Base-by-base conservation (phyloP, 1,140 invertebrate species). In the Penaeus chinensis region DNA sequence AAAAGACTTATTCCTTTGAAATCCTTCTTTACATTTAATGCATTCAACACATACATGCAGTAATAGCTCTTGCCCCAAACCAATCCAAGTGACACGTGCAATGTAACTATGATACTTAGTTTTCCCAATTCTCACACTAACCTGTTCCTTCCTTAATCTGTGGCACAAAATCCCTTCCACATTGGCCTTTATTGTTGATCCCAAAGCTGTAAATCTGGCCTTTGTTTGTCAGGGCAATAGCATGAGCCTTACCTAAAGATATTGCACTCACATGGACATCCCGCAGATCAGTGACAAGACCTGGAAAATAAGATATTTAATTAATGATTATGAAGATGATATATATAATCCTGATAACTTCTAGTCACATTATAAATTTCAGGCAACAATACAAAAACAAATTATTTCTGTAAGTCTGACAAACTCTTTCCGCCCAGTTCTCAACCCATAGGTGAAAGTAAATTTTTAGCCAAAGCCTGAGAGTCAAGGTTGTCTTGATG, bases 141-240 rank as follows among this genome's bases (percentile, higher is more conserved):
- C 85, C 83, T 24, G 89, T 16, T 47, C 90, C 78, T 82, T 89
- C 88, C 62, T 89, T 89, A 37, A 69, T 74, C 37, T 85, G 88
- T 18, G 91, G 89, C 20, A 88, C 83, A 92, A 96, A 97, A 91
- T 97, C 96, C 91, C 98, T 93, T 60, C 98, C 98, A 94, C 98
- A 99, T 91, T 99, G 98, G 18, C 98, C 98, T 92, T 98, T 98
- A 91, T 99, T 99, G 92, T 99, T 99, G 82, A 99, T 96, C 1
- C 98, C 98, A 93, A 99, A 99, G 1, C 98, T 98, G 92, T 96
- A 99, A 1, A 99, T 94, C 90, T 96, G 95, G 0, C 98, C 98
- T 92, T 97, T 96, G 90, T 95, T 96, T 37, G 95, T 98, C 13
- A 99, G 93, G 0, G 95, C 96, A 3, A 98, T 95, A 78, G 96